Percentiles rank a stretch among this genome's conserved stretches.
Evolutionary conservation across 2,888 invertebrate species (phyloP).

Genomic region (Mythimna loreyi): DNA sequence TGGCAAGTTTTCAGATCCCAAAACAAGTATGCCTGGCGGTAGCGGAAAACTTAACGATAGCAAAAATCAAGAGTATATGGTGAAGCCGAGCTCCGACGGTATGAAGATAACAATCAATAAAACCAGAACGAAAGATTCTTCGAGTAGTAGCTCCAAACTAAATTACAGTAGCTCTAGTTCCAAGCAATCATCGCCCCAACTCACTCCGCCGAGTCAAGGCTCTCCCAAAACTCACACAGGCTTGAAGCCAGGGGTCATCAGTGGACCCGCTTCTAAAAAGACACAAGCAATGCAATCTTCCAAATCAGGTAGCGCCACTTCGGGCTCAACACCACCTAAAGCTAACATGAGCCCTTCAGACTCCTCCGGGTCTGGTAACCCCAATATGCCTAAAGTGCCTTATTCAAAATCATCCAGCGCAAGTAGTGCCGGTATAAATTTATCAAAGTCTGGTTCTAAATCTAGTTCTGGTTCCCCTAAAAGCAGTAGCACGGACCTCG

Average conservation of each 20-base stretch:
- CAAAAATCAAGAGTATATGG: conserved; percentile 96
- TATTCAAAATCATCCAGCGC: conserved; percentile 86
- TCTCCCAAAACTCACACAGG: conserved; percentile 96
- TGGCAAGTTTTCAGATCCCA: conserved; percentile 87
- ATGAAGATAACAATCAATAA: conserved; percentile 98
- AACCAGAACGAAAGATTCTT: conserved; percentile 94
- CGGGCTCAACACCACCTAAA: conserved; percentile 87
- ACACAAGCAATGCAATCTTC: conserved; percentile 92
- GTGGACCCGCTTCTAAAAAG: conserved; percentile 96
- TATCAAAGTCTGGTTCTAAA: conserved; percentile 87
- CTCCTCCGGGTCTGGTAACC: conserved; percentile 73
- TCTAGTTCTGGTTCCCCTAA: conserved; percentile 92
- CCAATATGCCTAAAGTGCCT: conserved; percentile 85
- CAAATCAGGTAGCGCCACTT: conserved; percentile 80
- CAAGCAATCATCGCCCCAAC: conserved; percentile 86
- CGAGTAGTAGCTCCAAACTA: conserved; percentile 85
- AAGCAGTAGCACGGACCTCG: conserved; percentile 90
- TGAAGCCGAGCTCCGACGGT: conserved; percentile 96
- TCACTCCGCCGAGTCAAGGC: conserved; percentile 90
- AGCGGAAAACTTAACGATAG: conserved; percentile 83
- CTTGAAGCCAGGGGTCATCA: conserved; percentile 95
- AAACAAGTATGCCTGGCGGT: conserved; percentile 82
- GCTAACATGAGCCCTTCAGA: conserved; percentile 84
- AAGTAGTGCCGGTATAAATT: conserved; percentile 83
- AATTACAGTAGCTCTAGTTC: conserved; percentile 86